These are phyloP conservation scores for Drosophila paranaensis DNA, from an alignment of 2,888 invertebrate genomes.

Conservation along the genomic window DNA sequence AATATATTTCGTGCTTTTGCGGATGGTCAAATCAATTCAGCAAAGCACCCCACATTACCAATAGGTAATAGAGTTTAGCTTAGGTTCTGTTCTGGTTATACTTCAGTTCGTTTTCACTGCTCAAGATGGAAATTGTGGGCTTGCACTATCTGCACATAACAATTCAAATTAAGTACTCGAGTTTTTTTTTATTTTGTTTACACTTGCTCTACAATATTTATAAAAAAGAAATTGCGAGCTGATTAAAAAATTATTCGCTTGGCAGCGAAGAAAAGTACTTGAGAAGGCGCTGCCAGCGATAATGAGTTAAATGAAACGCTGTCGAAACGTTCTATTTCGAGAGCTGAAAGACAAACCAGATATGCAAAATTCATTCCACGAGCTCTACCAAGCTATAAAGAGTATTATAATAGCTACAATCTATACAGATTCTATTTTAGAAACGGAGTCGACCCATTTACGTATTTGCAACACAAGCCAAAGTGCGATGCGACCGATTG, in stretches of 20 bases:
- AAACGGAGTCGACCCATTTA: constrained; percentile 60
- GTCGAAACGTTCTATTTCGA: constrained; percentile 53
- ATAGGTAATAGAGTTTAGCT: constrained; percentile 19
- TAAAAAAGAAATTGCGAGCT: constrained; percentile 52
- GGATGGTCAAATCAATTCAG: neutral
- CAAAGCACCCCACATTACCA: neutral
- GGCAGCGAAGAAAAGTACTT: constrained; percentile 33
- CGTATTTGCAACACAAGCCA: constrained; percentile 19
- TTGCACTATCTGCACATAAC: constrained; percentile 43
- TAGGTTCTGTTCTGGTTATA: constrained; percentile 36
- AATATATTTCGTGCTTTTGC: no score
- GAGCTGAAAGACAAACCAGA: constrained; percentile 17
- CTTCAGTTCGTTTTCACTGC: constrained; percentile 15
- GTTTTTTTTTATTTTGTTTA: constrained; percentile 35
- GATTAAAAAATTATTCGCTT: constrained; percentile 42
- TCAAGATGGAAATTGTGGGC: constrained; percentile 27
- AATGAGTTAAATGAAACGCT: constrained; percentile 30
- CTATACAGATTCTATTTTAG: constrained; percentile 54
- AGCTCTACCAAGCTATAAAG: neutral
- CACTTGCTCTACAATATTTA: constrained; percentile 38
- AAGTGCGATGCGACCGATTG: neutral
- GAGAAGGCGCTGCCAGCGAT: constrained; percentile 35
- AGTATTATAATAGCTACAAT: constrained; percentile 22
- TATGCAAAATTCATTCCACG: constrained; percentile 41
- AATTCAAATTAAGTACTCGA: constrained; percentile 44